Conservation (phyloP, 2,113 vertebrate species). For the Notothenia coriiceps region DNA sequence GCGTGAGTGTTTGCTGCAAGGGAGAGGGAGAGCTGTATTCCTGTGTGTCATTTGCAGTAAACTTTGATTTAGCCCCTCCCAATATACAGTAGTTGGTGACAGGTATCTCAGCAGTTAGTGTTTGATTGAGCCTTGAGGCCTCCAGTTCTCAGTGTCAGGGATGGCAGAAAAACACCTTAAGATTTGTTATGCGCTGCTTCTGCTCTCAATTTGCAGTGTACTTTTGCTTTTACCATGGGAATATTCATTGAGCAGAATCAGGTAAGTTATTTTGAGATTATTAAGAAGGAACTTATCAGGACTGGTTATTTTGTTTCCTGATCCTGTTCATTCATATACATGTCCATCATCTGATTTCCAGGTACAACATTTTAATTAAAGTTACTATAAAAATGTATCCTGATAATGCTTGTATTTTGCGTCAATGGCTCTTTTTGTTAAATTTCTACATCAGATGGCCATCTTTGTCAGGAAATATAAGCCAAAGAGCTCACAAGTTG, state of each 20-base stretch:
- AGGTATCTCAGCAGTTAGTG: neutral
- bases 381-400: neutral
- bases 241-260: neutral
- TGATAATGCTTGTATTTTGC: neutral
- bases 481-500: fast-evolving
- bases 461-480: neutral
- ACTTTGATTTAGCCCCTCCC: too few species aligned
- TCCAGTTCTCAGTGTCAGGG: neutral
- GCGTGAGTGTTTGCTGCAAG: too few species aligned
- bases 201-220: neutral
- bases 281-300: neutral
- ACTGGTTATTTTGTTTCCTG: neutral
- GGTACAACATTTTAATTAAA: neutral
- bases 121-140: neutral
- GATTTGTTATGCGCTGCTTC: neutral
- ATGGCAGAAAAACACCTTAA: conserved; percentile 14
- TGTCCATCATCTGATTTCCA: neutral
- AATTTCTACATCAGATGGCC: conserved; percentile 23
- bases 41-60: too few species aligned
- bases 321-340: neutral
- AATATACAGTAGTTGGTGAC: too few species aligned
- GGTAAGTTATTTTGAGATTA: conserved; percentile 51
- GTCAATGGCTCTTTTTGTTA: neutral
- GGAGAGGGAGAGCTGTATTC: too few species aligned
- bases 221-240: conserved; percentile 31